Conservation (phyloP, 2,113 vertebrate species). For the Hirundichthys speculiger region DNA sequence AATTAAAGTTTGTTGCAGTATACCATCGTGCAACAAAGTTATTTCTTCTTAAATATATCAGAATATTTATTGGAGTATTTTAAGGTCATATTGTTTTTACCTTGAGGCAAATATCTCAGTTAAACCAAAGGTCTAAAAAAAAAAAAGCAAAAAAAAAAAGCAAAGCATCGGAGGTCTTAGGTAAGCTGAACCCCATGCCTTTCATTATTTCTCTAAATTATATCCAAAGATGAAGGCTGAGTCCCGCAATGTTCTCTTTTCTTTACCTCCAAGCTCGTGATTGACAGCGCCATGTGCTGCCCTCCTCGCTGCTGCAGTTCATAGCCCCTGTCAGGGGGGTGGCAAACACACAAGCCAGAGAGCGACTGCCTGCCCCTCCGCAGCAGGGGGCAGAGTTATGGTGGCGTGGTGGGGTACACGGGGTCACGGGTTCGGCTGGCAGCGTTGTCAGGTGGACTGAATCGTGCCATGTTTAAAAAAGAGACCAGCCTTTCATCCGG, state of each 20-base stretch:
- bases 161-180: slow-evolving; percentile 31
- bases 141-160: slow-evolving; percentile 11
- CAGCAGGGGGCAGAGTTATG: slow-evolving; percentile 65
- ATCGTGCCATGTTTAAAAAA: slow-evolving; percentile 47
- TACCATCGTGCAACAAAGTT: background rate
- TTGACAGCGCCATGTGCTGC: slow-evolving; percentile 76
- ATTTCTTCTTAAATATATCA: background rate
- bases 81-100: slow-evolving; percentile 36
- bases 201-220: slow-evolving; percentile 58
- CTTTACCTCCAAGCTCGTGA: slow-evolving; percentile 69
- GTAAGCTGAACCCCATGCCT: slow-evolving; percentile 46
- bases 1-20: too few species aligned
- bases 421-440: slow-evolving; percentile 62
- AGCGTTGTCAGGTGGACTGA: slow-evolving; percentile 63
- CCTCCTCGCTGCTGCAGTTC: slow-evolving; percentile 67
- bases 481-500: slow-evolving; percentile 53
- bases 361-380: slow-evolving; percentile 61
- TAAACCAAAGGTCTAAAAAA: slow-evolving; percentile 37
- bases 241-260: slow-evolving; percentile 50
- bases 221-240: slow-evolving; percentile 66
- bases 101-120: slow-evolving; percentile 47
- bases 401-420: slow-evolving; percentile 39
- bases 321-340: slow-evolving; percentile 72
- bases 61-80: background rate
- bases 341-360: slow-evolving; percentile 71